Evolutionary conservation across 2,888 invertebrate genomes (phyloP), one percentile per base, ranked within the genome.

Genomic region (Incurvaria masculella): DNA sequence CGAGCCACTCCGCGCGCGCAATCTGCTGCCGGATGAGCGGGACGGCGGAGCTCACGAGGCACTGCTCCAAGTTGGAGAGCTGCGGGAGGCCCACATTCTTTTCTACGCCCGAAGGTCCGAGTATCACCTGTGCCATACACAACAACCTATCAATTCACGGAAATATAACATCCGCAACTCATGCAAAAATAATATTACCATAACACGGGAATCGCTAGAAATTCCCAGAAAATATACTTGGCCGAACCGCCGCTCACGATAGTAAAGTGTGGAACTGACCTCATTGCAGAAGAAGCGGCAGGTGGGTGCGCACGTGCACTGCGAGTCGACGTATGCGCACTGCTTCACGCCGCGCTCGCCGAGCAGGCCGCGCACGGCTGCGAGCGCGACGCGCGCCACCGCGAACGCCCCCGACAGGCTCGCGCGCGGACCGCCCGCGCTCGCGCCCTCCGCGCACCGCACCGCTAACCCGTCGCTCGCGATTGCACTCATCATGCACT

Each of bases 241-340:
- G 23, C 23, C 5, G 23, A 23, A 23, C 43, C 21, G 33, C 21
- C n/a, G 14, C 4, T 21, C 18, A 4, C 11, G 11, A 6, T 26
- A 43, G 16, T 10, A 49, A 6, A 17, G 16, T 23, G 23, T 10
- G 10, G 10, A 23, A 41, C 59, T 63, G 40, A 75, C 76, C 49
- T 75, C 73, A 52, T 63, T 70, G 2, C 73, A 65, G 52, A 75
- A 73, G 57, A 64, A 76, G 57, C 75, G 75, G 49, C 73, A 73
- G 48, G 67, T 61, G 0, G 74, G 76, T 10, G 72, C 72, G 48
- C 75, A 74, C 2, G 62, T 64, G 1, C 65, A 66, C 2, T 73
- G 53, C 40, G 65, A 70, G 54, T 75, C 76, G 1, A 72, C 72
- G 46, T 69, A 76, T 0, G 65, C 76, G 55, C 71, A 71, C 54